Evolutionary conservation across 2,888 invertebrate species (phyloP).

Genomic region (Noctuana brunneofusca): DNA sequence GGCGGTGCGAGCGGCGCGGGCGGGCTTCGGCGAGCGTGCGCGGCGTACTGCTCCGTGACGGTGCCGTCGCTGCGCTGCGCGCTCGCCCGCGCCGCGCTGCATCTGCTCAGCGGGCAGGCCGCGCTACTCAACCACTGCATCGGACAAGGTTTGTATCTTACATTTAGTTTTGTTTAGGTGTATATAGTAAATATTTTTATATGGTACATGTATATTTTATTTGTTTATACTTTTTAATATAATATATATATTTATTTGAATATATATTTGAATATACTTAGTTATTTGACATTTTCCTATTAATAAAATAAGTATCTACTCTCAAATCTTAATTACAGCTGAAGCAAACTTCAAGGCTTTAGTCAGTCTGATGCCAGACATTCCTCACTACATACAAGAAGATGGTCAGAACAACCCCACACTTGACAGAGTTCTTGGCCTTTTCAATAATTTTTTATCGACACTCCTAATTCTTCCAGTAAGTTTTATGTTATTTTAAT

Average conservation of each 20-base stretch:
- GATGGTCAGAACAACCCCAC: slow-evolving; percentile 89
- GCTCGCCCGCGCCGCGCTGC: slow-evolving; percentile 91
- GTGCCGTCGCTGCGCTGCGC: slow-evolving; percentile 95
- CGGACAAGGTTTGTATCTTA: slow-evolving; percentile 88
- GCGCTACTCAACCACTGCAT: slow-evolving; percentile 94
- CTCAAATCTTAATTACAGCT: slow-evolving; percentile 83
- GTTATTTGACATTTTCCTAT: too few relatives aligned
- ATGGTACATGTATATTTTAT: too few relatives aligned
- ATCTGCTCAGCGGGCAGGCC: slow-evolving; percentile 93
- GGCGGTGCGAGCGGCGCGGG: slow-evolving; percentile 87
- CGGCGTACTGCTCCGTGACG: slow-evolving; percentile 97
- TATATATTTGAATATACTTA: too few relatives aligned
- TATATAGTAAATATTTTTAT: too few relatives aligned
- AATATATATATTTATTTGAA: too few relatives aligned
- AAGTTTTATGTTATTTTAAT: slow-evolving; percentile 47
- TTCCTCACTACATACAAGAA: slow-evolving; percentile 86
- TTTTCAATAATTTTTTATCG: slow-evolving; percentile 90
- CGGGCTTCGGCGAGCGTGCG: slow-evolving; percentile 95
- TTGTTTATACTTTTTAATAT: too few relatives aligned
- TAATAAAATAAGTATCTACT: too few relatives aligned
- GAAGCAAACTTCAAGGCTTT: slow-evolving; percentile 97
- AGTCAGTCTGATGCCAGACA: slow-evolving; percentile 89
- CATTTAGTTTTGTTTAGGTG: too few relatives aligned
- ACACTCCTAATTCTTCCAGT: slow-evolving; percentile 92
- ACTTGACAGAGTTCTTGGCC: slow-evolving; percentile 87